A percentile compares a stretch with the other conserved stretches of the same genome.
Evolutionary conservation across 2,888 invertebrate genomes (phyloP).

Genomic region (Fabriciana adippe): DNA sequence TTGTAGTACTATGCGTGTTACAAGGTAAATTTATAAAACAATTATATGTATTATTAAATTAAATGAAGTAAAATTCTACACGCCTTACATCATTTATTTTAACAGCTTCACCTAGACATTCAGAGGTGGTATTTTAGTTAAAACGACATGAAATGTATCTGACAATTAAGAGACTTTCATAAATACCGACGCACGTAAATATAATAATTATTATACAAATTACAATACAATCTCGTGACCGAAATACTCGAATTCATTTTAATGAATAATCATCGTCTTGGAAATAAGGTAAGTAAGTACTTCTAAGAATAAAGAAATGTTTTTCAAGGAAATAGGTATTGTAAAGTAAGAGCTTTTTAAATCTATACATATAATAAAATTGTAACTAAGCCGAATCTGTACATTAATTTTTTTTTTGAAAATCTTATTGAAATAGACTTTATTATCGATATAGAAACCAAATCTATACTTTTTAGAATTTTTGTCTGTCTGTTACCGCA

Average conservation of each 20-base stretch:
- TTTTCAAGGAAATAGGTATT: constrained; percentile 4
- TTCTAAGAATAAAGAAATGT: constrained; percentile 26
- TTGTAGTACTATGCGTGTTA: no score
- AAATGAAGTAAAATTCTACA: constrained; percentile 1
- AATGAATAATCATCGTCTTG: constrained; percentile 28
- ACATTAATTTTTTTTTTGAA: no score
- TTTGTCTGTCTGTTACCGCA: no score
- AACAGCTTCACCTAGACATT: constrained; percentile 35
- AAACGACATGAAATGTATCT: constrained; percentile 42
- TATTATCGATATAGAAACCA: no score
- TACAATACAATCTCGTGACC: constrained; percentile 43
- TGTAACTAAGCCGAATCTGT: no score
- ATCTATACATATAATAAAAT: no score
- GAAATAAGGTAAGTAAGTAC: constrained; percentile 25
- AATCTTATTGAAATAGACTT: no score
- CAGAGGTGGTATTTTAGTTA: constrained; percentile 32
- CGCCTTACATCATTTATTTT: constrained; percentile 18
- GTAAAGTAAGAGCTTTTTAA: constrained; percentile 6
- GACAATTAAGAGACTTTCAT: constrained; percentile 44
- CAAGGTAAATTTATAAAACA: no score
- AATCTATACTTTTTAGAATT: no score
- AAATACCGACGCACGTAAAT: constrained; percentile 40
- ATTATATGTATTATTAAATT: no score
- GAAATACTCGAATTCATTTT: constrained; percentile 32
- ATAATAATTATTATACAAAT: constrained; percentile 48